Evolutionary conservation across 1,140 invertebrate species (phyloP), one percentile per base, ranked within the genome.

Genomic region (Calosoma granatense): DNA sequence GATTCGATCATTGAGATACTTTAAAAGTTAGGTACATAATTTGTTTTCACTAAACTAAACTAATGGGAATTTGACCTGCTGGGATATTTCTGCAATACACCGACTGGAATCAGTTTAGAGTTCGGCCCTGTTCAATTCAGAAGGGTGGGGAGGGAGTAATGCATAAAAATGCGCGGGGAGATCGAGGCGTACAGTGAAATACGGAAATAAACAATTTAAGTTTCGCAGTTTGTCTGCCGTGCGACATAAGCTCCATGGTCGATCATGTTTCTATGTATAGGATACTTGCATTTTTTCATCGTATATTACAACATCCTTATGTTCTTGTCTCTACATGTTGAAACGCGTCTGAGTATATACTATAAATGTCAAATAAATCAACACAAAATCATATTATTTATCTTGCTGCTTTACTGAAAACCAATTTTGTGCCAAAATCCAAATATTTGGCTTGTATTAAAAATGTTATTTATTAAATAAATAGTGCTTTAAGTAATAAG

Each of bases 181-280:
- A n/a, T n/a, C n/a, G 14, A 21, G n/a, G n/a, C 11, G 20, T 54
- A 20, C n/a, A 4, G 17, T 54, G 23, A 21, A 47, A 55, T 55
- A n/a, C 26, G 26, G 54, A 19, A 63, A 62, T 21, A 4, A 30
- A 30, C 26, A 30, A 30, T 30, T 30, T 4, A 30, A 30, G 26
- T 30, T 14, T 30, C 26, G 26, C 26, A 14, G 26, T 30, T 30
- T 30, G 26, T 30, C 26, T 30, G 14, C 26, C 26, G 26, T 30
- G 26, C 26, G 26, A 30, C 26, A 30, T 14, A 6, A 30, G 26
- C 26, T 14, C 2, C 22, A 22, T 30, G 20, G n/a, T n/a, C n/a
- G n/a, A n/a, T n/a, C 22, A 55, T 15, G 22, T 36, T 26, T 52
- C 51, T 9, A 14, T 53, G 12, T 21, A 47, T 14, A 56, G 51